Conservation (phyloP, 2,888 invertebrate species). For the Acleris holmiana region DNA sequence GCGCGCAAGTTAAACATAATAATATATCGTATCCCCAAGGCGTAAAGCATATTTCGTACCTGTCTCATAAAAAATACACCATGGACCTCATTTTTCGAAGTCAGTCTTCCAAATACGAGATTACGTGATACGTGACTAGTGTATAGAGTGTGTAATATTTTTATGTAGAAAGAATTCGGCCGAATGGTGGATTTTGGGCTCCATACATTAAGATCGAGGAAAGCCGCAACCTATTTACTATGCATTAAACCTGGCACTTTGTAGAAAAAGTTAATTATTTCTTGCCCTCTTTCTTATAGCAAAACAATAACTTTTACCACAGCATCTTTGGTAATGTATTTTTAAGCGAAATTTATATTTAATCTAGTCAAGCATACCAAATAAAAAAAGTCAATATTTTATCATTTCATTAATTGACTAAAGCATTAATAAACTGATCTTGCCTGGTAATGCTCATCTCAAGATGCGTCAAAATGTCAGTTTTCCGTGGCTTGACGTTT, state of each 20-base stretch:
- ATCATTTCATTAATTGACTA: too few relatives aligned
- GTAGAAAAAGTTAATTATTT: too few relatives aligned
- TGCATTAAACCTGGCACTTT: too few relatives aligned
- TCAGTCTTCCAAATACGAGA: constrained; percentile 22
- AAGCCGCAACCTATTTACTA: too few relatives aligned
- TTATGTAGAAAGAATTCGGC: neutral
- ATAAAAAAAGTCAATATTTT: neutral
- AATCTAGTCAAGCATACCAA: constrained; percentile 15
- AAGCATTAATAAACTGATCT: too few relatives aligned
- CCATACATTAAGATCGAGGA: neutral
- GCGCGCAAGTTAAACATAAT: neutral
- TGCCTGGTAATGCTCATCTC: too few relatives aligned
- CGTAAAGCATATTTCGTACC: constrained; percentile 15
- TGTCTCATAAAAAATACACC: constrained; percentile 22
- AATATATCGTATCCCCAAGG: constrained; percentile 6
- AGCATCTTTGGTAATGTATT: too few relatives aligned
- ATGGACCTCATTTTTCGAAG: constrained; percentile 25
- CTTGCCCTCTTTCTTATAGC: too few relatives aligned
- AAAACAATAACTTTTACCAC: too few relatives aligned
- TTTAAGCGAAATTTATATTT: too few relatives aligned
- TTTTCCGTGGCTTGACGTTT: too few relatives aligned
- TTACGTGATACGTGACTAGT: constrained; percentile 28
- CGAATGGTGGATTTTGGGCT: neutral
- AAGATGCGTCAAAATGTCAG: too few relatives aligned
- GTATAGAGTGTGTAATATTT: constrained; percentile 2